These are phyloP conservation scores for Agelastica alni DNA, from an alignment of 2,888 invertebrate species.

Conservation along the genomic window DNA sequence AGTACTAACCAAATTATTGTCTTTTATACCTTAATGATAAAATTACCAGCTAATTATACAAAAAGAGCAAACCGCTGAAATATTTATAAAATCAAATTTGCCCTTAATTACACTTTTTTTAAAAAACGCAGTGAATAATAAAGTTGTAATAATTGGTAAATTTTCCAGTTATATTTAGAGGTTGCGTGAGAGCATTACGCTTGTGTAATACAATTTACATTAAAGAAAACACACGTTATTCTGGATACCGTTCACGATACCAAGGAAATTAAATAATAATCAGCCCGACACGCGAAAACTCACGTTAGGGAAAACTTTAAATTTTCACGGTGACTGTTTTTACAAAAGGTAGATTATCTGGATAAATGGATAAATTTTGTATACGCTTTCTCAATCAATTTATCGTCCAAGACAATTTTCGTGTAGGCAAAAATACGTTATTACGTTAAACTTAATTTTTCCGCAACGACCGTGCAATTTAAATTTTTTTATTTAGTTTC, in stretches of 20 bases:
- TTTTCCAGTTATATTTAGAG: constrained; percentile 27
- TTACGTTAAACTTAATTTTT: too few species aligned
- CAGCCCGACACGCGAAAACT: constrained; percentile 28
- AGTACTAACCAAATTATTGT: too few species aligned
- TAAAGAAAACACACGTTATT: constrained; percentile 40
- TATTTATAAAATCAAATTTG: background rate
- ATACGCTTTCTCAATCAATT: background rate
- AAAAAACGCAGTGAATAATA: constrained; percentile 29
- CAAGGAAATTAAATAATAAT: constrained; percentile 43
- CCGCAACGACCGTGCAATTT: too few species aligned
- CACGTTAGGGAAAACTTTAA: constrained; percentile 9
- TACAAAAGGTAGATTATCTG: constrained; percentile 12
- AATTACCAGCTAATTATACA: too few species aligned
- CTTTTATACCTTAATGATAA: too few species aligned
- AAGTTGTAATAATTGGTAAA: constrained; percentile 34
- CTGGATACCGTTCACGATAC: constrained; percentile 37
- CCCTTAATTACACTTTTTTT: constrained; percentile 15
- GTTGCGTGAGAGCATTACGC: constrained; percentile 35
- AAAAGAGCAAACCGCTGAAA: background rate
- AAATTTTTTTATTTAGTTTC: too few species aligned
- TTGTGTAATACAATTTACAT: constrained; percentile 37
- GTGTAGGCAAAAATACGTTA: too few species aligned
- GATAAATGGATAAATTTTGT: constrained; percentile 12
- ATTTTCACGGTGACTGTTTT: constrained; percentile 6
- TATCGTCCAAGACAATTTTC: too few species aligned